Conservation (phyloP, 2,113 vertebrate species). For the Hoplias malabaricus region DNA sequence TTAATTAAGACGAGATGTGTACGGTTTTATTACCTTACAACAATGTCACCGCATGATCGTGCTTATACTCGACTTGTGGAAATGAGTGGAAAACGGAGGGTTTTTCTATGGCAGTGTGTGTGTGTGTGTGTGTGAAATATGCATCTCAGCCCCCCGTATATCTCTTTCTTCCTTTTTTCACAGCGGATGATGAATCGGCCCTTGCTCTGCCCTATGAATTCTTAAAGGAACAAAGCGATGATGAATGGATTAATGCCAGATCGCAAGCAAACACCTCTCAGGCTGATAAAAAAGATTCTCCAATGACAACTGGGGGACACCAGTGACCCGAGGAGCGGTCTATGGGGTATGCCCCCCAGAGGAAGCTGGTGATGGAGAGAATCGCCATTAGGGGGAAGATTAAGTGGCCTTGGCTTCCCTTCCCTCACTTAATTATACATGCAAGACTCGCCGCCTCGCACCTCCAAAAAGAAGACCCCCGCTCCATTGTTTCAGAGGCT, state of each 20-base stretch:
- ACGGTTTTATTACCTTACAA: constrained; percentile 21
- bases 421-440: constrained; percentile 92
- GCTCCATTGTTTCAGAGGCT: constrained; percentile 83
- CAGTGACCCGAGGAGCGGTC: constrained; percentile 82
- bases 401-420: constrained; percentile 85
- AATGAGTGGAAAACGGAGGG: background rate
- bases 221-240: constrained; percentile 81
- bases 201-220: constrained; percentile 78
- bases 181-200: constrained; percentile 80
- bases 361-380: constrained; percentile 79
- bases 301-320: constrained; percentile 85
- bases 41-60: constrained; percentile 23
- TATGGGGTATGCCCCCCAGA: constrained; percentile 81
- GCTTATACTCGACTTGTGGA: constrained; percentile 2
- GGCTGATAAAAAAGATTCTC: constrained; percentile 83
- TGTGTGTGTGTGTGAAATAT: constrained; percentile 44
- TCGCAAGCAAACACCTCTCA: constrained; percentile 77
- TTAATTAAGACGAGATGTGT: constrained; percentile 72
- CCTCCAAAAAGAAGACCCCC: constrained; percentile 58
- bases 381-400: constrained; percentile 90
- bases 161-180: constrained; percentile 51
- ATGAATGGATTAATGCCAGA: constrained; percentile 83
- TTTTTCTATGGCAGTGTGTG: background rate
- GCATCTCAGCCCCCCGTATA: constrained; percentile 26
- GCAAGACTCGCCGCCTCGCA: constrained; percentile 78